These are phyloP conservation scores for Loris lydekkerianus DNA, from an alignment of 2,797 vertebrate genomes.

Conservation along the genomic window DNA sequence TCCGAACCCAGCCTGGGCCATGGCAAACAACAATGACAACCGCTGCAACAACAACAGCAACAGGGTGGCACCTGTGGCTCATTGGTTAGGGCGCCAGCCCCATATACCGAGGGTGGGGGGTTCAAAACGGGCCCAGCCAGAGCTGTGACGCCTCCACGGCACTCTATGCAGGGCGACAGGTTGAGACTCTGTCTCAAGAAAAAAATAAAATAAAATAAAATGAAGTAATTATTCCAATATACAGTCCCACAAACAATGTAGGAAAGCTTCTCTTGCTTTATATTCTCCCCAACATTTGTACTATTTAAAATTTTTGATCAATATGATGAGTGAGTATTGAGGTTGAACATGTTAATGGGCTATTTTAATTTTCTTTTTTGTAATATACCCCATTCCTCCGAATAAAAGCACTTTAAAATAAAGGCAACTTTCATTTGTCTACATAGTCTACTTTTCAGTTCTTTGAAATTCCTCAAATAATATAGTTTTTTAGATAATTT, in stretches of 20 bases:
- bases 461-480: constrained; percentile 22
- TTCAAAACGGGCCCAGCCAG: too few relatives aligned
- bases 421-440: background rate
- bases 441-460: background rate
- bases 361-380: constrained; percentile 2
- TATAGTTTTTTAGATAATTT: background rate
- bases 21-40: too few relatives aligned
- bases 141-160: too few relatives aligned
- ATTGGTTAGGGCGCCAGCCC: too few relatives aligned
- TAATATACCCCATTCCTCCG: background rate
- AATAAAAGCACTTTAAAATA: background rate
- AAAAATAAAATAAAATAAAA: too few relatives aligned
- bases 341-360: background rate
- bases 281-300: background rate
- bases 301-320: background rate
- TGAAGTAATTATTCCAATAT: background rate
- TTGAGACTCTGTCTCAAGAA: too few relatives aligned
- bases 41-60: too few relatives aligned
- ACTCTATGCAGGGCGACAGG: too few relatives aligned
- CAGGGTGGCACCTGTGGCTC: too few relatives aligned
- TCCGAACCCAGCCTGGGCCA: too few relatives aligned
- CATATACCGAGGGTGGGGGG: too few relatives aligned
- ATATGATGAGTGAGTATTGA: background rate
- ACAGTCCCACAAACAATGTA: background rate
- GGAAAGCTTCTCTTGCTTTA: background rate